Percentiles rank a stretch among this genome's conserved stretches.
Evolutionary conservation across 2,797 vertebrate species (phyloP).

Genomic region (Cichlasoma orientale): DNA sequence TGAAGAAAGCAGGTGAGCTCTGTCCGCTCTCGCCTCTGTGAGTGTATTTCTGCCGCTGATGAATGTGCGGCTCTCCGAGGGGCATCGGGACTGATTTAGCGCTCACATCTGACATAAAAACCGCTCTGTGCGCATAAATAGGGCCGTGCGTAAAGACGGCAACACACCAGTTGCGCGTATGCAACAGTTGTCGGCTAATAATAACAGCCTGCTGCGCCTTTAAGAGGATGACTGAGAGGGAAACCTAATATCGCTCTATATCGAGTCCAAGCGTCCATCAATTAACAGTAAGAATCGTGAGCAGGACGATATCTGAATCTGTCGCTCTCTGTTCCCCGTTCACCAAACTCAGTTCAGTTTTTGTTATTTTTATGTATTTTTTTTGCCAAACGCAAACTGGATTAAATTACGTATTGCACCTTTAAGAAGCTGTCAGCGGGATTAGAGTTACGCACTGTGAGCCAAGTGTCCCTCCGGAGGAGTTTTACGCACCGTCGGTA

Average conservation of each 20-base stretch:
- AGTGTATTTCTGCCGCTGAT: background rate
- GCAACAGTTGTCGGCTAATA: slow-evolving; percentile 78
- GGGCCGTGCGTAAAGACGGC: slow-evolving; percentile 27
- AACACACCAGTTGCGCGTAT: slow-evolving; percentile 34
- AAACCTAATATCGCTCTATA: slow-evolving; percentile 61
- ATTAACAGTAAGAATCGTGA: slow-evolving; percentile 32
- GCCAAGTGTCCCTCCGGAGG: slow-evolving; percentile 41
- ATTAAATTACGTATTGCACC: slow-evolving; percentile 65
- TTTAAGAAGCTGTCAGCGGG: slow-evolving; percentile 72
- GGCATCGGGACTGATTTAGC: slow-evolving; percentile 27
- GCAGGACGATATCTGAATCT: background rate
- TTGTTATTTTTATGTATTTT: background rate
- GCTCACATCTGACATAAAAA: slow-evolving; percentile 16
- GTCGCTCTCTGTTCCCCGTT: background rate
- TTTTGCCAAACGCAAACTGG: slow-evolving; percentile 10
- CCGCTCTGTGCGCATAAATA: slow-evolving; percentile 22
- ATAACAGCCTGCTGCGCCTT: slow-evolving; percentile 74
- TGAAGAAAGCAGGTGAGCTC: background rate
- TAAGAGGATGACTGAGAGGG: slow-evolving; percentile 69
- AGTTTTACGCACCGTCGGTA: slow-evolving; percentile 57
- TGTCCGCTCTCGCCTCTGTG: background rate
- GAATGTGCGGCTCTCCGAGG: background rate
- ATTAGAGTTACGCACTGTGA: slow-evolving; percentile 67
- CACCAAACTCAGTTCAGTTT: background rate
- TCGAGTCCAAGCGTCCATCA: slow-evolving; percentile 48